Evolutionary conservation across 2,113 vertebrate genomes (phyloP), one percentile per base, ranked within the genome.

Genomic region (Bufo gargarizans): DNA sequence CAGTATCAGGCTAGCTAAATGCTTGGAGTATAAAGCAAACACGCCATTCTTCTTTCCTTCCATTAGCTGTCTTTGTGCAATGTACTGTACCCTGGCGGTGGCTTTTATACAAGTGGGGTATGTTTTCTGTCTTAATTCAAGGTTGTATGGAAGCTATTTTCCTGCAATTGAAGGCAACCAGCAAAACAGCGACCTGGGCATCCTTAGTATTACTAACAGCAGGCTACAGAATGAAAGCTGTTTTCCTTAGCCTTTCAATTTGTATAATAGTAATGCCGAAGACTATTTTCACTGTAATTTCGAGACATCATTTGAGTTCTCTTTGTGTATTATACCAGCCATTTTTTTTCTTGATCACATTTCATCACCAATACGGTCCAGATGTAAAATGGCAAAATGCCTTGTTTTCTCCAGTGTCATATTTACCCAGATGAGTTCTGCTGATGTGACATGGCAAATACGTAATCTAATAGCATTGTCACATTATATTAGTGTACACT

Each of bases 381-480:
- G 88, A 84, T 65, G 49, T 78, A 78, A 69, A 74, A 53, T 89
- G 91, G 76, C 84, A 14, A 59, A 89, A 90, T 55, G 55, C 85
- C 91, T 90, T 92, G 90, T 76, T 87, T 89, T 90, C 78, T 11
- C 86, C 87, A 93, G 90, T 90, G 90, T 87, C 90, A 90, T 19
- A 55, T 90, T 92, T 85, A 77, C 85, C 84, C 90, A 92, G 92
- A 94, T 91, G 90, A 93, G 91, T 91, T 90, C 86, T 81, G 81
- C 82, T 92, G 88, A 92, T 92, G 89, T 84, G 88, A 84, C 86
- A 90, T 72, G 76, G 90, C 91, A 93, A 93, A 92, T 84, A 91
- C 84, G 10, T 86, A 92, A 87, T 74, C 65, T 93, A 92, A 92
- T 93, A 92, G 91, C 63, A 86, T 77, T 91, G 91, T 92, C 92